These are phyloP conservation scores for Gallirallus australis DNA, from an alignment of 2,797 vertebrate genomes.

Conservation along the genomic window DNA sequence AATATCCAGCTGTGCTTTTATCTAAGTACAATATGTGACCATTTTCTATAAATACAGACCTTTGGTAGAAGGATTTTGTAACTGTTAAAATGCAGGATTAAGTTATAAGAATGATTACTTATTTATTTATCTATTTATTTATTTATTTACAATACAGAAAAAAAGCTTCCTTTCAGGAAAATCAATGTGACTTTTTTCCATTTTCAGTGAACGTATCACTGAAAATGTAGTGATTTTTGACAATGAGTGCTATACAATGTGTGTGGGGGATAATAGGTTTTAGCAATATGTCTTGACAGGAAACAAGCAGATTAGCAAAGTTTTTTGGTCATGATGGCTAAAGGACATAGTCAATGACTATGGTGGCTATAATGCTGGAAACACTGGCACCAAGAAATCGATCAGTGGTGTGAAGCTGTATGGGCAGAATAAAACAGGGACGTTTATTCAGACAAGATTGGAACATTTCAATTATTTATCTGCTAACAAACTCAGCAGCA, in stretches of 20 bases:
- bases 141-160: neutral
- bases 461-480: conserved; percentile 49
- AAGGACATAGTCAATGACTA: neutral
- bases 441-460: neutral
- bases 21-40: neutral
- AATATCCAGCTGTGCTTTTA: conserved; percentile 23
- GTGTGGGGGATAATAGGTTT: no score
- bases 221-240: neutral
- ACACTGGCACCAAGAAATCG: neutral
- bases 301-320: neutral
- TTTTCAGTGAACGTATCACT: neutral
- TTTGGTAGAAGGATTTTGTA: neutral
- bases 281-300: neutral
- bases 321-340: neutral
- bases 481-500: neutral
- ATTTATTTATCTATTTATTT: neutral
- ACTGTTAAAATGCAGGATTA: neutral
- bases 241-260: neutral
- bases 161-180: neutral
- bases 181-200: neutral
- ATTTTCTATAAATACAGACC: neutral
- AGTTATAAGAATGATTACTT: neutral
- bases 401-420: neutral
- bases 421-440: neutral
- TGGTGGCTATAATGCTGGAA: neutral